phyloP scores from a whole-genome alignment of 2,113 vertebrate species.

The Neotragus pygmaeus region DNA sequence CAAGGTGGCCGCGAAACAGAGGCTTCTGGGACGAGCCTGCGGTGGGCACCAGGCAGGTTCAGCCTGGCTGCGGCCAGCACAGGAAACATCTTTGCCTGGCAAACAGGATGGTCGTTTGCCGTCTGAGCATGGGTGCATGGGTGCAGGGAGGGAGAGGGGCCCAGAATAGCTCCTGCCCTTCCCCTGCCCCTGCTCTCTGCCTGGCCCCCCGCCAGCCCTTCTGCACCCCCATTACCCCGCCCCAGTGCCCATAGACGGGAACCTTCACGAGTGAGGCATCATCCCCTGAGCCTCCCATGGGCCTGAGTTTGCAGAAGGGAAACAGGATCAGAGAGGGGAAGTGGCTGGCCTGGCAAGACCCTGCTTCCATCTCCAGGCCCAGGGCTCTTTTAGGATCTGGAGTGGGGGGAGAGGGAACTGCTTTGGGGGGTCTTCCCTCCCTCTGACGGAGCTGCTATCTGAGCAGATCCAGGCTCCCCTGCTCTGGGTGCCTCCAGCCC shows the following conservation, averaged over 20 bases:
- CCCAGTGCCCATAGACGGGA: neutral
- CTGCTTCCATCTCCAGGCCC: neutral
- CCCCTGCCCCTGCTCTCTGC: neutral
- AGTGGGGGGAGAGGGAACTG: neutral
- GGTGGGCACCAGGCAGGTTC: neutral
- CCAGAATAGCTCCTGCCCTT: conserved; percentile 8
- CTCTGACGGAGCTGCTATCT: neutral
- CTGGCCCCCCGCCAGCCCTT: neutral
- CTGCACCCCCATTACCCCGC: neutral
- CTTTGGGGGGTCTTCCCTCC: neutral
- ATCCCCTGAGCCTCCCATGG: neutral
- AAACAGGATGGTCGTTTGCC: conserved; percentile 27
- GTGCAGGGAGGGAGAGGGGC: neutral
- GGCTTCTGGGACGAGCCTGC: conserved; percentile 9
- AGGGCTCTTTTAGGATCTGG: neutral
- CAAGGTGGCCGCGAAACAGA: neutral
- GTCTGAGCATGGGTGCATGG: neutral
- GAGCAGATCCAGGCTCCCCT: no score
- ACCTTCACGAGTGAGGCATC: neutral
- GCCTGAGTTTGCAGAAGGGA: neutral
- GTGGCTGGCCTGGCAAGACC: accelerated
- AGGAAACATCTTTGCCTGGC: conserved; percentile 61
- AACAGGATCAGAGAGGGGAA: neutral
- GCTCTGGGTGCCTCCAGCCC: neutral
- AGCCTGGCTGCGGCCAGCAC: neutral